These are phyloP conservation scores for Fissipunctia ypsillon DNA, from an alignment of 2,888 invertebrate genomes.

Conservation along the genomic window DNA sequence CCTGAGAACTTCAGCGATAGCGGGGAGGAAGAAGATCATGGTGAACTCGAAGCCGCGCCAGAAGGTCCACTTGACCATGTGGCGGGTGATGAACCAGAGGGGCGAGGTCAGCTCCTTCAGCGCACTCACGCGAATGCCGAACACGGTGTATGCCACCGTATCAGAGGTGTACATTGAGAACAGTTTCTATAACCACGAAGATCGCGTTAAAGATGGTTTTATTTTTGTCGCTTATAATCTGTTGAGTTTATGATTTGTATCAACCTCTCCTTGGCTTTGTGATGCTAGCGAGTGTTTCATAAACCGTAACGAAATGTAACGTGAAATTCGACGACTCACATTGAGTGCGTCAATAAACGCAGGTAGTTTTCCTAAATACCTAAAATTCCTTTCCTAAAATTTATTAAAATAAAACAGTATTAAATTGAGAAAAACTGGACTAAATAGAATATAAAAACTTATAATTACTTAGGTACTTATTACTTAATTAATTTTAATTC, in stretches of 20 bases:
- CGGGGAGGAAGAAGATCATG: slow-evolving; percentile 80
- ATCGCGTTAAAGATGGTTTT: neutral
- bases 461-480: no score
- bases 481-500: no score
- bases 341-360: no score
- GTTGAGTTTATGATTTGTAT: no score
- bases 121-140: slow-evolving; percentile 80
- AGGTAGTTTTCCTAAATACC: no score
- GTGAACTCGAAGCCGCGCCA: slow-evolving; percentile 82
- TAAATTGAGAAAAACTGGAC: no score
- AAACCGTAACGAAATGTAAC: no score
- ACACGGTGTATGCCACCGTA: slow-evolving; percentile 81
- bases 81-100: slow-evolving; percentile 81
- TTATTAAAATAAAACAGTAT: neutral
- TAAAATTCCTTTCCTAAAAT: no score
- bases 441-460: neutral
- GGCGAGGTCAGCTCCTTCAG: slow-evolving; percentile 79
- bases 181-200: slow-evolving; percentile 71
- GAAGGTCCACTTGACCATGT: slow-evolving; percentile 84
- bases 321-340: no score
- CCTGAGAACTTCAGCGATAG: slow-evolving; percentile 77
- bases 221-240: neutral
- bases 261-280: no score
- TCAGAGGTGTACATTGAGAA: slow-evolving; percentile 86
- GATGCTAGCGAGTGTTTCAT: no score